Conservation (phyloP, 2,888 invertebrate species). For the Busseola fusca region DNA sequence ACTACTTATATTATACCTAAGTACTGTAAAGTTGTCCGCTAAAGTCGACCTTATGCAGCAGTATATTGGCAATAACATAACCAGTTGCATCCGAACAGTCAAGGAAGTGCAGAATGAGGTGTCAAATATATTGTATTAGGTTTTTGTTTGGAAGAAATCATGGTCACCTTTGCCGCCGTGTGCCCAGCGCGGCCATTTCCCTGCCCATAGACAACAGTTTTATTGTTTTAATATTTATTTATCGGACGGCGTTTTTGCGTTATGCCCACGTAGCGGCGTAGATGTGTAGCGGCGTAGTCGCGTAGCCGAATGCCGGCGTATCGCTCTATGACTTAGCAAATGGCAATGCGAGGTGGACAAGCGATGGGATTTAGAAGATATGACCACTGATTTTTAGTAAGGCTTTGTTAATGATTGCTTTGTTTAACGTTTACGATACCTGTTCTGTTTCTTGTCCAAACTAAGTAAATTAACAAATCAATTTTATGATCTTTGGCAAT, state of each 20-base stretch:
- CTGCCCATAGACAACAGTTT: conserved; percentile 88
- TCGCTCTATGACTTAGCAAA: conserved; percentile 77
- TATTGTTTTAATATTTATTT: conserved; percentile 89
- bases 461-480: neutral
- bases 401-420: neutral
- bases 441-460: neutral
- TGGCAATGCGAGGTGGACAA: conserved; percentile 65
- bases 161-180: conserved; percentile 76
- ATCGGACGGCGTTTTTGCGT: conserved; percentile 83
- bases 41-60: too few relatives aligned
- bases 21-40: too few relatives aligned
- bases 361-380: conserved; percentile 29
- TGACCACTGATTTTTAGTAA: conserved; percentile 1
- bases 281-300: conserved; percentile 33
- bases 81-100: too few relatives aligned
- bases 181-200: conserved; percentile 85
- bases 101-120: too few relatives aligned
- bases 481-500: neutral
- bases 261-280: conserved; percentile 64
- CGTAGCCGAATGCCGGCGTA: conserved; percentile 31
- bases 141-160: neutral
- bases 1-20: too few relatives aligned
- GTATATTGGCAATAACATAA: too few relatives aligned
- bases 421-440: too few relatives aligned
- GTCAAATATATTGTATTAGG: too few relatives aligned